Evolutionary conservation across 2,888 invertebrate species (phyloP), one percentile per base, ranked within the genome.

Genomic region (Marasmarcha lunaedactyla): DNA sequence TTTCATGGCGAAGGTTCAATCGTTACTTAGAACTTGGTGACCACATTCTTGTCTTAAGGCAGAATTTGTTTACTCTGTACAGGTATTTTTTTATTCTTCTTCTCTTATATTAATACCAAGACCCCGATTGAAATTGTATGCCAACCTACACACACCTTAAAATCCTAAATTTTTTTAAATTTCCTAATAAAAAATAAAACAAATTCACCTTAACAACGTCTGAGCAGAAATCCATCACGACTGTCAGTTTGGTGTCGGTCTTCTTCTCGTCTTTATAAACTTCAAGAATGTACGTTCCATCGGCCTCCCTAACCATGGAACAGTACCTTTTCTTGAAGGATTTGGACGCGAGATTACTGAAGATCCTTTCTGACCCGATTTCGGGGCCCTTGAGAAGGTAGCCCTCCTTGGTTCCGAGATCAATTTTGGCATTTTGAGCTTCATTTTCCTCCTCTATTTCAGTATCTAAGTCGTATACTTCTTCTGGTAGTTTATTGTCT

Each of bases 261-360:
- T 94, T 95, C 64, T 92, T 92, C 46, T 96, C 95, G 72, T 97
- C 97, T 78, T 97, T 97, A 69, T 94, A 94, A 52, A 97, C 87
- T 74, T 96, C 95, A 39, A 97, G 85, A 57, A 94, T 92, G 58
- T 95, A 95, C 0, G 95, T 94, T 35, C 94, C 94, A 65, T 96
- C 95, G 20, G 95, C 91, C 77, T 95, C 95, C 67, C 93, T 91
- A 46, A 95, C 87, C 63, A 97, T 87, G 78, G 92, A 92, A 77
- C 95, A 95, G 74, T 92, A 97, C 44, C 88, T 84, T 66, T 94
- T 87, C 77, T 97, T 97, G 67, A 95, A 96, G 41, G 95, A 94
- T 74, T 95, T 95, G 14, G 95, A 94, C 47, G 93, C 94, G 55
- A 96, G 92, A 67, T 95, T 93, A 47, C 91, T 91, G 76, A 97